Evolutionary conservation across 23 tunicate genomes (phyloP).

Genomic region (Halocynthia roretzi): DNA sequence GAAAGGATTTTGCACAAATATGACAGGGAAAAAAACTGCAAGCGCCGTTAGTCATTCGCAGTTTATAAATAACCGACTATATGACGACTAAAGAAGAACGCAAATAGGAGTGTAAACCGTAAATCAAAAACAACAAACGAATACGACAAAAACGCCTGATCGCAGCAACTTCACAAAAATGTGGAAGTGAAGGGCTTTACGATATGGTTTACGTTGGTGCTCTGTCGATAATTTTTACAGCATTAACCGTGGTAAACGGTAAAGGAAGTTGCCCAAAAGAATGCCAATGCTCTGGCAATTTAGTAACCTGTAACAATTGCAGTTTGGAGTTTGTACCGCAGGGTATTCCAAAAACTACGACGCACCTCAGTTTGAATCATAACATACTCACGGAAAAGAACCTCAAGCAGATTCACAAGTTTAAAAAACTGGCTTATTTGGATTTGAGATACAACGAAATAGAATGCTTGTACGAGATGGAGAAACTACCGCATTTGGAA

Average conservation of each 20-base stretch:
- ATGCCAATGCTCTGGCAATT: neutral
- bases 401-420: neutral
- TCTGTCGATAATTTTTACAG: too few species aligned
- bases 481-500: neutral
- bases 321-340: neutral
- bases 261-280: neutral
- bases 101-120: too few species aligned
- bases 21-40: too few species aligned
- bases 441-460: neutral
- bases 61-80: too few species aligned
- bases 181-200: too few species aligned
- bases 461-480: neutral
- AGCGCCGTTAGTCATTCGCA: too few species aligned
- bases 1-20: too few species aligned
- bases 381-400: neutral
- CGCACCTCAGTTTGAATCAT: neutral
- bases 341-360: neutral
- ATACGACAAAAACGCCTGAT: too few species aligned
- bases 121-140: too few species aligned
- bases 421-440: neutral
- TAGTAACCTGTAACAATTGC: neutral
- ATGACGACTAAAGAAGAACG: too few species aligned
- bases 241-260: neutral
- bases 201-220: too few species aligned
- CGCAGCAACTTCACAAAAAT: too few species aligned